Base-by-base conservation (phyloP, 2,113 vertebrate species). In the Alces alces region DNA sequence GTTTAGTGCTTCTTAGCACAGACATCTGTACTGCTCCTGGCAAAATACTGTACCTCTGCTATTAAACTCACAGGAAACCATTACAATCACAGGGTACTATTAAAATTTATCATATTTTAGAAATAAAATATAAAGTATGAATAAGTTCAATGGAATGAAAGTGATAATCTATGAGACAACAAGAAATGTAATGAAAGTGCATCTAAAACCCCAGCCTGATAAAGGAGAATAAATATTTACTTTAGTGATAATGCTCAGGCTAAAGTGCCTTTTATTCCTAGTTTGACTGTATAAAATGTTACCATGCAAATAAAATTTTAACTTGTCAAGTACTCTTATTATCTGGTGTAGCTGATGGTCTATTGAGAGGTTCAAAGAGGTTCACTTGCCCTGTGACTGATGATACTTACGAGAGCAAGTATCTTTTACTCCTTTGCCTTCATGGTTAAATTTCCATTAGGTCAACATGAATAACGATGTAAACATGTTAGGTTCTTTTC, bases 381-480 rank as follows among this genome's bases (percentile, higher is more conserved):
- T 93, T 99, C 98, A 97, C 98, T 99, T 99, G 97, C 95, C 93
- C 92, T 97, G 96, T 93, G 98, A 99, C 97, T 98, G 88, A 92
- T 97, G 98, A 97, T 96, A 98, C 98, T 90, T 99, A 99, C 97
- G 98, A 98, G 93, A 98, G 96, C 98, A 98, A 98, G 98, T 98
- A 98, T 98, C 97, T 97, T 98, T 98, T 99, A 98, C 98, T 98
- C 97, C 91, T 98, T 96, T 98, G 86, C 93, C 96, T 98, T 96
- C 89, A 94, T 98, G 98, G 99, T 99, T 98, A 99, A 98, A 97
- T 99, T 99, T 98, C 98, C 97, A 98, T 99, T 99, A 99, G 88
- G 94, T 98, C 96, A 93, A 96, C 96, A 95, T 60, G 92, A 98
- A 97, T 89, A 96, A 95, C 76, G 90, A 87, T 79, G 61, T 98